These are phyloP conservation scores for Epinotia ramella DNA, from an alignment of 2,888 invertebrate species.

Conservation along the genomic window DNA sequence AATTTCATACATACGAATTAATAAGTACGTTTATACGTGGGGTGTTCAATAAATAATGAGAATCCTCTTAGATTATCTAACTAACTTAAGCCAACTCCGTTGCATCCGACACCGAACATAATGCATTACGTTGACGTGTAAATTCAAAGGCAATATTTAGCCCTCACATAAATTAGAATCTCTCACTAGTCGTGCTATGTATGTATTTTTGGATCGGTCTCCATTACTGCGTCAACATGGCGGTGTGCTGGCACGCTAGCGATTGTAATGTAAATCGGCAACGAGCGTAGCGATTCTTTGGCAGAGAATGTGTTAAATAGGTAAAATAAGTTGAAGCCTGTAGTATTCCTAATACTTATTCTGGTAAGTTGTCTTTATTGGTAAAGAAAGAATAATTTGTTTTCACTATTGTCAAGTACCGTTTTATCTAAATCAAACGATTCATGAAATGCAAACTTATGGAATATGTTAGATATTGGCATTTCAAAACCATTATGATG, in stretches of 20 bases:
- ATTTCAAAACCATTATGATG: no score
- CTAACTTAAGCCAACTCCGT: not conserved
- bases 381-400: no score
- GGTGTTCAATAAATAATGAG: no score
- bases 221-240: slow-evolving; percentile 61
- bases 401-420: no score
- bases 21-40: no score
- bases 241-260: slow-evolving; percentile 53
- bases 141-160: slow-evolving; percentile 38
- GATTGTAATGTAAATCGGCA: slow-evolving; percentile 48
- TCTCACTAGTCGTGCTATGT: slow-evolving; percentile 49
- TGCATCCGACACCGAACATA: not conserved
- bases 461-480: slow-evolving; percentile 43
- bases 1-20: no score
- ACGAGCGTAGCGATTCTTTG: no score
- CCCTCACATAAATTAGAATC: slow-evolving; percentile 45
- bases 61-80: not conserved
- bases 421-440: not conserved
- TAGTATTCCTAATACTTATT: no score
- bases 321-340: no score
- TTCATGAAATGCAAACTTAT: slow-evolving; percentile 45
- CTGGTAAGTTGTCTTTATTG: no score
- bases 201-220: slow-evolving; percentile 70
- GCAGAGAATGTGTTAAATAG: no score
- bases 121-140: slow-evolving; percentile 31